Evolutionary conservation across 2,113 vertebrate species (phyloP).

Genomic region (Trochalopteron elliotii): DNA sequence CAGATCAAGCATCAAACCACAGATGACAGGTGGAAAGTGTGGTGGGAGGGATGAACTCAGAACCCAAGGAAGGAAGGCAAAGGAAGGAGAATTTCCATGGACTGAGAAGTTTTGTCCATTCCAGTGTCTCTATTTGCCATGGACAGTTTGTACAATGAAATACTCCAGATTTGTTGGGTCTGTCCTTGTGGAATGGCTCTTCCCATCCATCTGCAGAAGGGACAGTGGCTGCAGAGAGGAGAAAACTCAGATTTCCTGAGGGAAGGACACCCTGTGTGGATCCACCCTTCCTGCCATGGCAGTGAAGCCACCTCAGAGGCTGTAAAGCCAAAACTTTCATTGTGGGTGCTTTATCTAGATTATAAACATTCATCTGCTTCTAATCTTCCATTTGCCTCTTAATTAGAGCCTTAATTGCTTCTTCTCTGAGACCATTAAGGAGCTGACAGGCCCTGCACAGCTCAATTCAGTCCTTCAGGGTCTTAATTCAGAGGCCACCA

Average conservation of each 20-base stretch:
- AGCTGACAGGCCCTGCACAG: background rate
- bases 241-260: background rate
- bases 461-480: background rate
- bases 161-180: background rate
- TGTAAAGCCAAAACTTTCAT: background rate
- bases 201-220: background rate
- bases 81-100: background rate
- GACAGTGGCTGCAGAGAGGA: background rate
- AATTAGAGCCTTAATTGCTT: conserved; percentile 18
- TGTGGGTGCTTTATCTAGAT: background rate
- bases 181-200: background rate
- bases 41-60: background rate
- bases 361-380: background rate
- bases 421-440: background rate
- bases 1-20: background rate
- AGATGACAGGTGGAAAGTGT: background rate
- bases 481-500: background rate
- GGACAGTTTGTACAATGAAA: background rate
- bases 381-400: background rate
- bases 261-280: background rate
- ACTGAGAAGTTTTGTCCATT: background rate
- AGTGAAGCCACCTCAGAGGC: background rate
- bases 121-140: background rate
- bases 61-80: background rate
- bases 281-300: background rate